phyloP scores from a whole-genome alignment of 1,140 invertebrate genomes.

The Aphelinus certus region DNA sequence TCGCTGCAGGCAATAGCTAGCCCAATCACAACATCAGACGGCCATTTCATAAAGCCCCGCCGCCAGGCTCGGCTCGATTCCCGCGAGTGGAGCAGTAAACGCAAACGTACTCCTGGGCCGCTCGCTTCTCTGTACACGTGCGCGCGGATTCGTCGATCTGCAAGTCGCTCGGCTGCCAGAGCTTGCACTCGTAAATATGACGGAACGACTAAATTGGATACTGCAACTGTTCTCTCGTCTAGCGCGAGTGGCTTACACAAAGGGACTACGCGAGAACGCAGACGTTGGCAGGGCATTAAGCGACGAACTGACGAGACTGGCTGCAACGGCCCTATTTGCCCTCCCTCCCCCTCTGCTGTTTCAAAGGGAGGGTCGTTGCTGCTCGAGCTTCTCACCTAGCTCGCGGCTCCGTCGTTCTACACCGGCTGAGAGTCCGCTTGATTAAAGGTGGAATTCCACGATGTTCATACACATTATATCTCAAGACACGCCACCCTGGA shows the following conservation, averaged over 20 bases:
- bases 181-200: slow-evolving; percentile 46
- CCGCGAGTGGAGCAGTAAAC: not conserved
- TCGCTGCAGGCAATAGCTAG: not conserved
- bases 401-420: too few relatives aligned
- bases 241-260: slow-evolving; percentile 40
- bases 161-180: slow-evolving; percentile 20
- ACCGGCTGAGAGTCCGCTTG: too few relatives aligned
- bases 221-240: slow-evolving; percentile 36
- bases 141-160: slow-evolving; percentile 12
- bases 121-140: not conserved
- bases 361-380: too few relatives aligned
- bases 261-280: slow-evolving; percentile 29
- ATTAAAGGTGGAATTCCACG: too few relatives aligned
- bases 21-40: not conserved
- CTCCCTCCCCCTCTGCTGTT: too few relatives aligned
- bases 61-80: slow-evolving; percentile 14
- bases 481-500: too few relatives aligned
- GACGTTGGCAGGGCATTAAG: slow-evolving; percentile 6
- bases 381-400: too few relatives aligned
- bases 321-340: too few relatives aligned
- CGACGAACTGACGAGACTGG: slow-evolving; percentile 17
- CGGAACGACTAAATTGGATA: slow-evolving; percentile 45
- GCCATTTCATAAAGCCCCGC: not conserved
- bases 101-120: not conserved
- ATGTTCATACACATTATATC: too few relatives aligned